Evolutionary conservation across 2,888 invertebrate genomes (phyloP), one percentile per base, ranked within the genome.

Genomic region (Chydorus sphaericus): DNA sequence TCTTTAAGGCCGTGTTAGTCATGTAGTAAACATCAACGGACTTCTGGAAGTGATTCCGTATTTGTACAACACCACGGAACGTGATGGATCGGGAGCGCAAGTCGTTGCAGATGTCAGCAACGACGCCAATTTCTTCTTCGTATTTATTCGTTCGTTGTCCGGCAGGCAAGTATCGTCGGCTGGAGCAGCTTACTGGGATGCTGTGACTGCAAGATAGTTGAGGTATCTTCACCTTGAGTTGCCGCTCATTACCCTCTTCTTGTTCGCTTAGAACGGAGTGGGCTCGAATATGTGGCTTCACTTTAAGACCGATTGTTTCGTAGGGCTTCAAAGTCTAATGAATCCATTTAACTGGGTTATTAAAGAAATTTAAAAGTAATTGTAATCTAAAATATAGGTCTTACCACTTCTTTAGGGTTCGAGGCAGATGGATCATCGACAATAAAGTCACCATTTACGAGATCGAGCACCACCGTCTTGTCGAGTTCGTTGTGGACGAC

Each of bases 61-160:
- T 91, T 77, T 86, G 84, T 11, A 96, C 75, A 55, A 89, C 80
- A 59, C 94, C 92, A 61, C 90, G 76, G 55, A 97, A 74, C 44
- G 86, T 89, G 48, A 96, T 78, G 57, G 83, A 80, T 60, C 87
- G 82, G 30, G 88, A 84, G 38, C 91, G 92, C 64, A 86, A 85
- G 55, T 85, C 83, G 58, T 90, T 82, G 57, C 78, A 76, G 7
- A 92, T 83, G 65, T 91, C 84, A 1, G 88, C 88, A 55, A 97
- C 83, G 50, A 97, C 75, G 0, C 90, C 89, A 77, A 88, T 85
- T 8, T 57, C 57, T 55, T 74, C 75, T 10, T 76, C 75, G 14
- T n/a, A 14, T n/a, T n/a, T n/a, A n/a, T n/a, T n/a, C 14, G 44
- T n/a, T 4, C 26, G 28, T 48, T 77, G 74, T 23, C 78, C 77